Base-by-base conservation (phyloP, 2,888 invertebrate species). In the Metopia argyrocephala region DNA sequence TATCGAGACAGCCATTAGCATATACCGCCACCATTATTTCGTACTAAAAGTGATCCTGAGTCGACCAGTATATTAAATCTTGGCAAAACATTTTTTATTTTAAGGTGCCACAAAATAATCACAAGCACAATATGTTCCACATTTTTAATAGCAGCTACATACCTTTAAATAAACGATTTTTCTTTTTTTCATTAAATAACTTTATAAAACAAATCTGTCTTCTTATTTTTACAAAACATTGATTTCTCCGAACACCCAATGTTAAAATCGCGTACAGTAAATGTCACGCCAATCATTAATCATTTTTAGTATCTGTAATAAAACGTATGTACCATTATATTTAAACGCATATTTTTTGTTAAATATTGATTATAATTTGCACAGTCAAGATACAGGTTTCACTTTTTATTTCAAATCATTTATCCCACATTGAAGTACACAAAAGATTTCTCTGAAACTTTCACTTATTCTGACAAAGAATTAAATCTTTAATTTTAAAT, bases 371-470 rank as follows among this genome's bases (percentile, higher is more conserved):
- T 38, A 38, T 38, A 12, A 38, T 38, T 15, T 15, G 12, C 15
- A 38, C 38, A 15, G 9, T 3, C 38, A 38, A 15, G 38, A n/a
- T n/a, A n/a, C 38, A 38, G 38, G 15, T 38, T 38, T 38, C 38
- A 38, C 38, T 38, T 38, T 38, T 15, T 15, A 38, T 15, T 38
- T 31, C 0, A 38, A 38, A 15, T 9, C 38, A 38, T 38, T 38
- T 38, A 73, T 31, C 31, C 46, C 48, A 73, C 64, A 56, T 56
- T 21, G 9, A 45, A 23, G 0, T 2, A 15, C n/a, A 18, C 15
- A 25, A 64, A 28, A 50, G 9, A 52, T 74, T 74, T 74, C 65
- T 48, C 57, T 65, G n/a, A 54, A 74, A 74, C 73, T 74, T 74
- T 74, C 56, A 48, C 56, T 57, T 9, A 57, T 65, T 65, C 65